These are phyloP conservation scores for Pseudanteris insignis DNA, from an alignment of 2,888 invertebrate genomes.

Conservation along the genomic window DNA sequence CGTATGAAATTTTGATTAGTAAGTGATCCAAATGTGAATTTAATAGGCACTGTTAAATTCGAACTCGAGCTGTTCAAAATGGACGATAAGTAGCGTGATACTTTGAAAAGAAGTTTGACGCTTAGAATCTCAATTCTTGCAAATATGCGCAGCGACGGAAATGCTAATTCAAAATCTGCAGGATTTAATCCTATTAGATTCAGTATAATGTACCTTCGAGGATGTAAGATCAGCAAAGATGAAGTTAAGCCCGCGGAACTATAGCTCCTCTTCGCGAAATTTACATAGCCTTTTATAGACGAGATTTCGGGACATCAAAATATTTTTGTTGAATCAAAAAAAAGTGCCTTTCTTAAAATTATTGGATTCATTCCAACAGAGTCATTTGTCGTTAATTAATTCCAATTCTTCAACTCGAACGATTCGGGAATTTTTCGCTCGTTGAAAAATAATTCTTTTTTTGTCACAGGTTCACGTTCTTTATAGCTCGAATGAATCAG, in stretches of 20 bases:
- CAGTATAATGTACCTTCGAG: conserved; percentile 41
- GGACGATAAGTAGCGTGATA: conserved; percentile 27
- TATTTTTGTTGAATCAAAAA: conserved; percentile 17
- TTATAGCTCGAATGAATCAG: too few relatives aligned
- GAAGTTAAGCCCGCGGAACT: too few relatives aligned
- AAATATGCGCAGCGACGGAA: conserved; percentile 38
- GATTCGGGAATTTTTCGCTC: too few relatives aligned
- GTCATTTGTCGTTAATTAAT: too few relatives aligned
- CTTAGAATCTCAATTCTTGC: conserved; percentile 40
- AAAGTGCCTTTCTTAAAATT: conserved; percentile 5
- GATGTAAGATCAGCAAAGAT: conserved; percentile 41
- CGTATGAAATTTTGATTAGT: conserved; percentile 5
- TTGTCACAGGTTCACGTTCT: too few relatives aligned
- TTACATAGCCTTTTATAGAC: conserved; percentile 37
- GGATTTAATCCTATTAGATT: conserved; percentile 45
- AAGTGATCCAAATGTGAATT: too few relatives aligned
- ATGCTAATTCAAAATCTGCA: conserved; percentile 46
- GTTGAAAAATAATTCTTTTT: too few relatives aligned
- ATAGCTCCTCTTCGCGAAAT: too few relatives aligned
- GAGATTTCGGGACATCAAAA: conserved; percentile 36
- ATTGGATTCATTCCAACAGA: background rate
- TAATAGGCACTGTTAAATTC: conserved; percentile 12
- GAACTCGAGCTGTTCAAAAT: conserved; percentile 23
- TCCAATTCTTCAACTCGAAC: too few relatives aligned
- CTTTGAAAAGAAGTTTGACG: conserved; percentile 34